A percentile compares a stretch with the other conserved stretches of the same genome.
Conservation (phyloP, 2,888 invertebrate genomes). For the Chirona hameri region DNA sequence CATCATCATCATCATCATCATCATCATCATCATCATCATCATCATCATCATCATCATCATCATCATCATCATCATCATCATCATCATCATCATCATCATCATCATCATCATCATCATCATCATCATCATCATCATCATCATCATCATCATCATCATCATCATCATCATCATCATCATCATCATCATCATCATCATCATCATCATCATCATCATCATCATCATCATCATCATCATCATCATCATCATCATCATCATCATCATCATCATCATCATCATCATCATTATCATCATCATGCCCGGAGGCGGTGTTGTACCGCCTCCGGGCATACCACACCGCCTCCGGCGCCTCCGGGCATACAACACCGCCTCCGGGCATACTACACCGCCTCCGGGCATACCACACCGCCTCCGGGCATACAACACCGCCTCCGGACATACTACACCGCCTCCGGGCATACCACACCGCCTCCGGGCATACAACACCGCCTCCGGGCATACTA, state of each 20-base stretch:
- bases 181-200: slow-evolving; percentile 25
- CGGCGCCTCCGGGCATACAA: too few species aligned
- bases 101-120: slow-evolving; percentile 22
- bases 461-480: too few species aligned
- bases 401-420: too few species aligned
- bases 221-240: slow-evolving; percentile 7
- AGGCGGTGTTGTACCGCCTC: too few species aligned
- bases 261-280: slow-evolving; percentile 22
- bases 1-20: neutral
- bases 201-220: slow-evolving; percentile 12
- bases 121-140: slow-evolving; percentile 22
- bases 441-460: too few species aligned
- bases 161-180: slow-evolving; percentile 6
- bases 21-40: neutral
- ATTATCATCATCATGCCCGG: slow-evolving; percentile 22
- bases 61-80: neutral
- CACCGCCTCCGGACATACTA: too few species aligned
- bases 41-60: neutral
- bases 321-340: too few species aligned
- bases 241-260: neutral
- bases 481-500: too few species aligned
- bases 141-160: slow-evolving; percentile 8
- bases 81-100: slow-evolving; percentile 11
- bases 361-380: too few species aligned
- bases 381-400: too few species aligned